Percentiles rank a stretch among this genome's conserved stretches.
These are phyloP conservation scores for Chymomyza costata DNA, from an alignment of 1,140 invertebrate genomes.

Conservation along the genomic window DNA sequence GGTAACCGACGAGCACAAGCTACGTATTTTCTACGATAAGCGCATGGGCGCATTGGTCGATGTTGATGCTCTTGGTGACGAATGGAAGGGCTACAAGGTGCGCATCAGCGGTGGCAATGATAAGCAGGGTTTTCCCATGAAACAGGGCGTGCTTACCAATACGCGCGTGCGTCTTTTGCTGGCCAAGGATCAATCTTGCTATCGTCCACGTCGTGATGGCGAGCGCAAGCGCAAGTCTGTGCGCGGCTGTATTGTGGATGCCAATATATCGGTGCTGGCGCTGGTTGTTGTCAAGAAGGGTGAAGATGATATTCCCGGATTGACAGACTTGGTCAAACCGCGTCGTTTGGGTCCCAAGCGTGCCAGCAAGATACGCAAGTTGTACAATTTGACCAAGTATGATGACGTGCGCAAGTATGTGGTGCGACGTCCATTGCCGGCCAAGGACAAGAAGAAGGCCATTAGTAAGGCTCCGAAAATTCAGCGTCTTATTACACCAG, in stretches of 20 bases:
- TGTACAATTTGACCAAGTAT: slow-evolving; percentile 96
- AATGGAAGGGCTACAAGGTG: slow-evolving; percentile 96
- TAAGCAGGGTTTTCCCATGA: slow-evolving; percentile 99
- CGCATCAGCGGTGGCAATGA: slow-evolving; percentile 97
- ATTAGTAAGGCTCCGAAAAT: slow-evolving; percentile 95
- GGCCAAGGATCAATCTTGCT: slow-evolving; percentile 97
- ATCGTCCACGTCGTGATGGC: slow-evolving; percentile 93
- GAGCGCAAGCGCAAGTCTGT: slow-evolving; percentile 98
- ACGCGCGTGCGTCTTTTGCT: slow-evolving; percentile 94
- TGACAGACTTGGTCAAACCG: slow-evolving; percentile 95
- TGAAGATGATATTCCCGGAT: slow-evolving; percentile 94
- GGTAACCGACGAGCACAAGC: slow-evolving; percentile 96
- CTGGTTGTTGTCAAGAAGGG: slow-evolving; percentile 96
- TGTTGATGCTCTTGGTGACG: slow-evolving; percentile 93
- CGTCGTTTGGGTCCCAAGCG: slow-evolving; percentile 97
- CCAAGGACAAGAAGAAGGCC: slow-evolving; percentile 91
- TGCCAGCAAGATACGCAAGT: slow-evolving; percentile 96
- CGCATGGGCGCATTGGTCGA: slow-evolving; percentile 96
- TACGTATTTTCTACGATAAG: slow-evolving; percentile 97
- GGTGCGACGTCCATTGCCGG: slow-evolving; percentile 89
- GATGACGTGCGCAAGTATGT: slow-evolving; percentile 98
- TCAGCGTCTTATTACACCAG: slow-evolving; percentile 96
- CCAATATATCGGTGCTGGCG: slow-evolving; percentile 94
- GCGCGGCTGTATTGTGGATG: slow-evolving; percentile 97
- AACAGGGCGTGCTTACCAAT: slow-evolving; percentile 98